Evolutionary conservation across 2,797 vertebrate species (phyloP).

Genomic region (Falco cherrug): DNA sequence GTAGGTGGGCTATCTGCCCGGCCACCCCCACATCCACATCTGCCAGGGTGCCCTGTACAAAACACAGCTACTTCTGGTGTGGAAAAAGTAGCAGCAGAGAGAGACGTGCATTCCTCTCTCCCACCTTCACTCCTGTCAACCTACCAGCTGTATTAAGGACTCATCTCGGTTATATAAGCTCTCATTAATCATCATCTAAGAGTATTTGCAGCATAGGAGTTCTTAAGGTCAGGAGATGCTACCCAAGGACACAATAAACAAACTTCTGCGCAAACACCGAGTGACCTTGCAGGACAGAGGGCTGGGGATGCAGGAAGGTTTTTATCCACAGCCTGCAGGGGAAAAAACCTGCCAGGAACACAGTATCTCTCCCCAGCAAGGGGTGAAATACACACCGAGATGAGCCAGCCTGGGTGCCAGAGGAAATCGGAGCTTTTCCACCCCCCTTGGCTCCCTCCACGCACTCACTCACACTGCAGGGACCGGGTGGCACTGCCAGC

Average conservation of each 20-base stretch:
- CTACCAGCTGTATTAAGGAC: neutral
- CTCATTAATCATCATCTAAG: slow-evolving; percentile 46
- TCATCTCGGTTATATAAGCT: neutral
- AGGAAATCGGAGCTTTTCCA: neutral
- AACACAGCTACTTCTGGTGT: accelerated
- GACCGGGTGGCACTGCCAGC: neutral
- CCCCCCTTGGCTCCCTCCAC: neutral
- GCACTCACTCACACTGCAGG: accelerated
- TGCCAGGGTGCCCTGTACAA: neutral
- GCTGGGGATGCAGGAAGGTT: neutral
- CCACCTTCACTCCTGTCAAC: slow-evolving; percentile 29
- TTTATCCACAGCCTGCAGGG: neutral
- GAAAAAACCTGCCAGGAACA: neutral
- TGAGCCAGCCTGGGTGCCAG: neutral
- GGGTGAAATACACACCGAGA: neutral
- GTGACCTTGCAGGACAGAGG: neutral
- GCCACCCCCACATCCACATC: neutral
- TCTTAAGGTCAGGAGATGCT: slow-evolving; percentile 26
- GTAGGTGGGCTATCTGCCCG: accelerated
- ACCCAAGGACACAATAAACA: neutral
- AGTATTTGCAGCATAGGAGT: neutral
- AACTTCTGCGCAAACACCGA: neutral
- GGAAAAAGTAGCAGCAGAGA: neutral
- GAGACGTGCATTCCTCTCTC: neutral
- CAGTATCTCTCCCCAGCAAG: neutral